Evolutionary conservation across 2,113 vertebrate species (phyloP).

Genomic region (Chaetodon auriga): DNA sequence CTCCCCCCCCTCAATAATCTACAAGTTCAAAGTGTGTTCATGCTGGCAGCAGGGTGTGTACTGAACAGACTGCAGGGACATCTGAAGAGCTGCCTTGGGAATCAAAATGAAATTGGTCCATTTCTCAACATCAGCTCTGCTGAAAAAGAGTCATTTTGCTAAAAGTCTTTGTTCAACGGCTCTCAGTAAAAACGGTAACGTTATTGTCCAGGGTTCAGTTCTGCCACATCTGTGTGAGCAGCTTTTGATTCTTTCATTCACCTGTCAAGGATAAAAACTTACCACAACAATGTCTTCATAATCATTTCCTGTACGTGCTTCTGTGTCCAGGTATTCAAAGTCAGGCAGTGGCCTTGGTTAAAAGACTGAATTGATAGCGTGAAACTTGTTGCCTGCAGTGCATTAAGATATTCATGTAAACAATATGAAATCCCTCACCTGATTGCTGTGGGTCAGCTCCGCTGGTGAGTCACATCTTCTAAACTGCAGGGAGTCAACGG

Average conservation of each 20-base stretch:
- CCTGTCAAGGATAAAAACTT: neutral
- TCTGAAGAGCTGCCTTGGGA: neutral
- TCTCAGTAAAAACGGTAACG: constrained; percentile 7
- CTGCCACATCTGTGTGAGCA: constrained; percentile 18
- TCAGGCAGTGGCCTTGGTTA: neutral
- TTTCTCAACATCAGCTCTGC: neutral
- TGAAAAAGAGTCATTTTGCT: constrained; percentile 20
- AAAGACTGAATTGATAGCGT: neutral
- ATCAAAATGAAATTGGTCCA: constrained; percentile 27
- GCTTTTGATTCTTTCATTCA: constrained; percentile 1
- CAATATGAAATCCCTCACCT: neutral
- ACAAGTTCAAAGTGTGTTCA: neutral
- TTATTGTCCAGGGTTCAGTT: neutral
- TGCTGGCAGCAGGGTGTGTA: neutral
- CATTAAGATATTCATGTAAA: neutral
- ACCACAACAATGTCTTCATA: neutral
- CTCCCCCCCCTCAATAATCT: too few species aligned
- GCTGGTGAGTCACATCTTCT: neutral
- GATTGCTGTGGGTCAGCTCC: neutral
- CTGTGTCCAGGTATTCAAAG: neutral
- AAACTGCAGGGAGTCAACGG: neutral
- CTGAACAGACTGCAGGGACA: constrained; percentile 22
- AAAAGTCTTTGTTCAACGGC: constrained; percentile 12
- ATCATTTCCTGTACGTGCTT: neutral
- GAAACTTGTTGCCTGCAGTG: neutral